Base-by-base conservation (phyloP, 92 coral and sea anemone species). In the Parazoanthus darwini region DNA sequence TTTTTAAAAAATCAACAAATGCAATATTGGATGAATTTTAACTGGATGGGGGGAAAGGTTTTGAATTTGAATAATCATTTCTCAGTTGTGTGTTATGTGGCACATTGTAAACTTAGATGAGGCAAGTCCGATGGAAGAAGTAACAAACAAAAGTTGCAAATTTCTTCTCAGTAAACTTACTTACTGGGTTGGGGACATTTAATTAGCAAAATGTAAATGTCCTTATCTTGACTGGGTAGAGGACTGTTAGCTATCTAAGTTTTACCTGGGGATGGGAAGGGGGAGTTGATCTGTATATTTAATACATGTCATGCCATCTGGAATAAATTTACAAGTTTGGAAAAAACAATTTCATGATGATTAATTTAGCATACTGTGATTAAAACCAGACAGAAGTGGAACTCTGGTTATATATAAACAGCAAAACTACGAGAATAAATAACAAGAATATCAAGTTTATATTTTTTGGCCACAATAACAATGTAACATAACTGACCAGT, bases 261-360 rank as follows among this genome's bases (percentile, higher is more conserved):
- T 74, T 74, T 74, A 74, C 78, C 78, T 74, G 78, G 78, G 78
- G 78, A 74, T 74, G 48, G 78, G 78, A 74, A 33, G 78, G 78
- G 42, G 78, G 78, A 74, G 46, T 74, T 74, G 44, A 25, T 74
- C 78, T 74, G 78, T 74, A 74, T 33, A 74, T 74, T 74, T 74
- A 74, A 74, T 74, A 74, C 46, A 74, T 74, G 78, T 74, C 78
- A 74, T 25, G 78, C 78, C 78, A 74, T 74, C 78, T 74, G 78
- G 78, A 74, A 74, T 74, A 3, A 65, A 10, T 3, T 65, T 74
- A 74, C 39, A 74, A 74, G 78, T 74, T 74, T 74, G 78, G 78
- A 74, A 74, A 74, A 35, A 74, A 74, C 15, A 74, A 74, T 74
- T 74, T 33, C 46, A 74, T 74, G 78, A 74, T 74, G 78, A 33